Evolutionary conservation across 2,888 invertebrate genomes (phyloP), one percentile per base, ranked within the genome.

Genomic region (Tipula lateralis): DNA sequence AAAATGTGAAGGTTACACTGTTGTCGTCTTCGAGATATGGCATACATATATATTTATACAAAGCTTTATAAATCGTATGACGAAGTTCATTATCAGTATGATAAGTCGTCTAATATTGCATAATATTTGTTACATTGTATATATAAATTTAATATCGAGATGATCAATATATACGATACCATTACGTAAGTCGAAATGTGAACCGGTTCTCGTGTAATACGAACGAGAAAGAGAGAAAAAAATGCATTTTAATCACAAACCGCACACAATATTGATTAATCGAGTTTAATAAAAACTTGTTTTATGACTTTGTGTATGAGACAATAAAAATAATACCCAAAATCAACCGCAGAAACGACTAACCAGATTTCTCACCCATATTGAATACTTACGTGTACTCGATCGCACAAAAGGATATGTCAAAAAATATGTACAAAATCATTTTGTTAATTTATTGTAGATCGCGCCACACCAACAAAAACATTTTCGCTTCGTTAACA

Each of bases 301-400:
- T 66, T 9, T 66, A 9, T 24, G 66, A 66, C 66, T 24, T 66
- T 66, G 66, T 24, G 66, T 66, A 24, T 66, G 66, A 66, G 24
- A 66, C 66, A 66, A 24, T 66, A 44, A 44, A 44, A 50, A 19
- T n/a, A n/a, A n/a, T n/a, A n/a, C 5, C 24, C 2, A 44, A 44
- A 44, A 44, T 44, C 1, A 66, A 66, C 66, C 66, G 24, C 66
- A 66, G 12, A 66, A 66, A 12, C 24, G 3, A 13, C 66, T 66
- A 66, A 66, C 66, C 66, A 66, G 66, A 66, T 66, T 66, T 66
- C 66, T 66, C 66, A 66, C 66, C 66, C 66, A 66, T 24, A 66
- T 66, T n/a, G 19, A 24, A 24, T 24, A 3, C 16, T 2, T 39
- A n/a, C n/a, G n/a, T 9, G 16, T 50, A 50, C 5, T 16, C 66